Conservation (phyloP, 92 coral and sea anemone genomes). For the Zoanthus solanderi region DNA sequence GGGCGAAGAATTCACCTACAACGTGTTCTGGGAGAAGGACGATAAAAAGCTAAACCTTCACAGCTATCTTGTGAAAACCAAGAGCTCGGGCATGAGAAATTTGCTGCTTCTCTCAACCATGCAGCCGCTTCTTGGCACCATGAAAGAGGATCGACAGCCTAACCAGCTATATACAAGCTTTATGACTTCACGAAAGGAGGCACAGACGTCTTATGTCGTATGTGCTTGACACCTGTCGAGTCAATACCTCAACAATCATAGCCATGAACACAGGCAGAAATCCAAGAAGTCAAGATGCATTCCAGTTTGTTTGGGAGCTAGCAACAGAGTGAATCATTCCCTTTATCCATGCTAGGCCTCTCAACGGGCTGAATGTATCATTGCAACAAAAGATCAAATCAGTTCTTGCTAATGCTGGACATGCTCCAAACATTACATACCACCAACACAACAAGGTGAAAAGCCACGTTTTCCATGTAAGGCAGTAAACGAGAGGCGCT, state of each 20-base stretch:
- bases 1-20: conserved; percentile 23
- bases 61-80: conserved; percentile 49
- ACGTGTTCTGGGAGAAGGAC: conserved; percentile 24
- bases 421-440: not conserved
- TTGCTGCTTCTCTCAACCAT: conserved; percentile 47
- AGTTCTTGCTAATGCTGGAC: not conserved
- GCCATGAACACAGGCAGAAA: not conserved
- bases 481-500: not conserved
- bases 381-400: conserved; percentile 29
- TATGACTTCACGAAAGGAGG: conserved; percentile 2
- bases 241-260: not conserved
- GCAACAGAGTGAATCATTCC: conserved; percentile 30
- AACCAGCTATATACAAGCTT: not conserved
- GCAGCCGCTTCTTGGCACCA: conserved; percentile 26
- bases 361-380: conserved; percentile 20
- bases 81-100: conserved; percentile 24
- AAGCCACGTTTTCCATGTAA: conserved; percentile 2
- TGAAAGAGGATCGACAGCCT: conserved; percentile 31
- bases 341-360: conserved; percentile 21
- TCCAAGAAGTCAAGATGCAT: conserved; percentile 28
- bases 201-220: not conserved
- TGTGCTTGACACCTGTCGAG: conserved; percentile 6
- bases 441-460: not conserved
- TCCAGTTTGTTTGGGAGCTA: conserved; percentile 44
- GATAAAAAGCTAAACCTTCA: conserved; percentile 39